phyloP scores from a whole-genome alignment of 2,113 vertebrate species.

The Casuarius casuarius region DNA sequence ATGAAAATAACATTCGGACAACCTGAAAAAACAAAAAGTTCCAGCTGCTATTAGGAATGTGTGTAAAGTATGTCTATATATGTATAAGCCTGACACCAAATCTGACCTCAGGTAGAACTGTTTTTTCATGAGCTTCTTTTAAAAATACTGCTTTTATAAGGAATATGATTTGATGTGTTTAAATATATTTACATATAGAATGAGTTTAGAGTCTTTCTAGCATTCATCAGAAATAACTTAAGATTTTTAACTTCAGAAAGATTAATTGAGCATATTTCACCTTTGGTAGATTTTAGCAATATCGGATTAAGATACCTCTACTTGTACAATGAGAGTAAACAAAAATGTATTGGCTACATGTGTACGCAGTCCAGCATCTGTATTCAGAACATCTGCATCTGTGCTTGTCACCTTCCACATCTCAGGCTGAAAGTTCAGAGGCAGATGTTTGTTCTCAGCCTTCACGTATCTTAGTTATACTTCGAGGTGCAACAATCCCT shows the following conservation, averaged over 20 bases:
- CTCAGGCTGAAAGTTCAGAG: not conserved
- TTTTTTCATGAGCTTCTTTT: not conserved
- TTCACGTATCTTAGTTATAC: not conserved
- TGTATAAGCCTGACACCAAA: not conserved
- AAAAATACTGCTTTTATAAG: not conserved
- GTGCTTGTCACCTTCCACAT: not conserved
- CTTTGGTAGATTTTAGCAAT: not conserved
- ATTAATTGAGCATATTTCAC: not conserved
- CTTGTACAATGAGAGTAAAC: rapidly evolving
- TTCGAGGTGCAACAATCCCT: not conserved
- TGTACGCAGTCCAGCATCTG: not conserved
- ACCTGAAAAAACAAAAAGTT: not conserved
- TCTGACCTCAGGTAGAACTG: not conserved
- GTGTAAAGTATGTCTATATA: not conserved
- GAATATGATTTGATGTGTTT: not conserved
- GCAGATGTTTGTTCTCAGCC: not conserved
- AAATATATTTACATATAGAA: not conserved
- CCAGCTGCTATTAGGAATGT: rapidly evolving
- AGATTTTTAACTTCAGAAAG: not conserved
- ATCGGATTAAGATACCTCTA: not conserved
- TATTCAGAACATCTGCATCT: not conserved
- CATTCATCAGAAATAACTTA: not conserved
- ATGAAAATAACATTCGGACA: not conserved
- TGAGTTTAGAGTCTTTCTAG: not conserved
- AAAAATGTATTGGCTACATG: not conserved